Base-by-base conservation (phyloP, 2,888 invertebrate genomes). In the Volucella inflata region DNA sequence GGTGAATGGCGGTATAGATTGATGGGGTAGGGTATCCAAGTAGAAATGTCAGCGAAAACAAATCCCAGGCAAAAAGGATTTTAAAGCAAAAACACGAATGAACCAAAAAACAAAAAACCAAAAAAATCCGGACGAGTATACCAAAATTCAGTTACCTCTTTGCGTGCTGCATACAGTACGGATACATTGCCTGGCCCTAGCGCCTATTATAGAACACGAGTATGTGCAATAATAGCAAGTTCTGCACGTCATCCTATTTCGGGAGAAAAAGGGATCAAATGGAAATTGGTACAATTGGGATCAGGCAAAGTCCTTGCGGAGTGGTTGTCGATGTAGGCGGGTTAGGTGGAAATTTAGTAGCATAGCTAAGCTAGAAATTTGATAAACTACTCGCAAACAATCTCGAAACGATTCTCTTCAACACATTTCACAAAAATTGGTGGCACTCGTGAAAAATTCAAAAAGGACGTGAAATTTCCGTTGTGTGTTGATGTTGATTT, bases 341-440 rank as follows among this genome's bases (percentile, higher is more conserved):
- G 60, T 68, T 8, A n/a, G 60, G 46, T n/a, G 59, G 55, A 42
- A 38, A 62, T 76, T 57, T 53, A 42, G 44, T 40, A 57, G 51
- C 60, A 64, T 62, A 79, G 70, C 72, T 67, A 70, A 82, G 74
- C 82, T 76, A 76, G 87, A 79, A 88, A 88, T 88, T 88, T 87
- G 87, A 88, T 88, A 88, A 88, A 87, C 87, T 88, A 88, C 87
- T 87, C 87, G 87, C 87, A 88, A 88, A 88, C 88, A 88, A 88
- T 88, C 87, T 85, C 87, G 87, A 87, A 88, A 85, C 88, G 87
- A 88, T 88, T 87, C 87, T 85, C 82, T 82, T 87, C 84, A 87
- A 88, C 87, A 88, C 87, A 88, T 87, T 87, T 87, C 83, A 82
- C 87, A 87, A 88, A 88, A 88, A 87, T 85, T 87, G 84, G 87